These are phyloP conservation scores for Procavia capensis DNA, from an alignment of 2,113 vertebrate species.

Conservation along the genomic window DNA sequence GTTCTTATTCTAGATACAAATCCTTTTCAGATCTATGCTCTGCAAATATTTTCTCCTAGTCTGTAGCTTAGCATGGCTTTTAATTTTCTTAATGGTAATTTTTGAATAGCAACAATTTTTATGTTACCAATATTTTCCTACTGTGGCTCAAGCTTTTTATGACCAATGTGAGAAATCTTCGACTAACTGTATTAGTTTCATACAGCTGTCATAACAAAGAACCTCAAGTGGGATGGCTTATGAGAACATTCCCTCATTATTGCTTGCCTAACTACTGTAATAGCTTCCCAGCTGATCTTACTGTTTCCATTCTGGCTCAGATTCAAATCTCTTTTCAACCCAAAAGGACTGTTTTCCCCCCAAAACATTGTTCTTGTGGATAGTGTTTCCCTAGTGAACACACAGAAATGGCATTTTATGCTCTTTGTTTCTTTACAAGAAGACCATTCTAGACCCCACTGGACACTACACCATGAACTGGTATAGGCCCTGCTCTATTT, in stretches of 20 bases:
- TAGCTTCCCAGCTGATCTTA: neutral
- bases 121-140: neutral
- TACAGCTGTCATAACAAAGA: no score
- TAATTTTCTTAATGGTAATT: neutral
- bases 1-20: neutral
- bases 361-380: neutral
- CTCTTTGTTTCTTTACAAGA: neutral
- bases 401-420: neutral
- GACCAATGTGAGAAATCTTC: neutral
- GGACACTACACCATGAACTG: neutral
- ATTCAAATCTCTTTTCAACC: neutral
- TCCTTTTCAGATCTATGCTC: neutral
- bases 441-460: neutral
- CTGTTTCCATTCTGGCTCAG: neutral
- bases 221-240: no score
- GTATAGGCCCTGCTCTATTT: neutral
- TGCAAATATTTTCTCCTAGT: neutral
- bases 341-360: neutral
- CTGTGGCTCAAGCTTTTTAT: neutral
- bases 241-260: no score
- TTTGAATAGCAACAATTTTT: neutral
- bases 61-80: neutral
- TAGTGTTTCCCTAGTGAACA: neutral
- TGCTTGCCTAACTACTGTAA: neutral
- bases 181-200: neutral